These are phyloP conservation scores for Nephrotoma appendiculata DNA, from an alignment of 2,888 invertebrate genomes.

Conservation along the genomic window DNA sequence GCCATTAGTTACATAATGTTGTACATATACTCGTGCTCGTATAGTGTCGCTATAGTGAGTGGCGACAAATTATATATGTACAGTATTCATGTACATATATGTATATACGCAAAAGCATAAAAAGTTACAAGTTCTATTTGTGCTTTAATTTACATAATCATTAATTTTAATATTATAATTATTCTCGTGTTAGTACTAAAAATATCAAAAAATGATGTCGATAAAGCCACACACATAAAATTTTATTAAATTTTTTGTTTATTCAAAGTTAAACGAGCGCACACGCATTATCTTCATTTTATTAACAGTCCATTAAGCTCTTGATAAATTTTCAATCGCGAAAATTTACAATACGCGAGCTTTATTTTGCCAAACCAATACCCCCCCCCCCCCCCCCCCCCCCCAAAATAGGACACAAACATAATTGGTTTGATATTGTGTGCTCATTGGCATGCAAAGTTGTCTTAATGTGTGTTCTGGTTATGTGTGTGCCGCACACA, in stretches of 20 bases:
- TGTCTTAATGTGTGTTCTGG: not conserved
- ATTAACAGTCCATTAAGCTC: not conserved
- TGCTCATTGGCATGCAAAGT: not conserved
- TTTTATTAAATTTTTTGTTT: not conserved
- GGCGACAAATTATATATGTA: not conserved
- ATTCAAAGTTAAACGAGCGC: not conserved
- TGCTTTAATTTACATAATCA: not conserved
- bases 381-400: no score
- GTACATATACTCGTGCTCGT: not conserved
- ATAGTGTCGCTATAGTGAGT: not conserved
- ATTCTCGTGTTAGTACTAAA: not conserved
- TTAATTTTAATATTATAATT: not conserved
- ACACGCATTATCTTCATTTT: not conserved
- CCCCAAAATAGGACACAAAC: not conserved
- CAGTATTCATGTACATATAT: not conserved
- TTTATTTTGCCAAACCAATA: not conserved
- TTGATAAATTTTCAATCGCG: not conserved
- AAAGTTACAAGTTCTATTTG: not conserved
- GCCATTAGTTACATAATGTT: not conserved
- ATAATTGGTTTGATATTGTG: not conserved
- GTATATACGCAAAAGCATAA: not conserved
- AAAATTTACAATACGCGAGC: not conserved
- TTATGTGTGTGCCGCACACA: not conserved
- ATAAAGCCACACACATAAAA: not conserved
- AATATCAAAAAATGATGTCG: not conserved